These are phyloP conservation scores for Byasa hedistus DNA, from an alignment of 2,888 invertebrate genomes.

Conservation along the genomic window DNA sequence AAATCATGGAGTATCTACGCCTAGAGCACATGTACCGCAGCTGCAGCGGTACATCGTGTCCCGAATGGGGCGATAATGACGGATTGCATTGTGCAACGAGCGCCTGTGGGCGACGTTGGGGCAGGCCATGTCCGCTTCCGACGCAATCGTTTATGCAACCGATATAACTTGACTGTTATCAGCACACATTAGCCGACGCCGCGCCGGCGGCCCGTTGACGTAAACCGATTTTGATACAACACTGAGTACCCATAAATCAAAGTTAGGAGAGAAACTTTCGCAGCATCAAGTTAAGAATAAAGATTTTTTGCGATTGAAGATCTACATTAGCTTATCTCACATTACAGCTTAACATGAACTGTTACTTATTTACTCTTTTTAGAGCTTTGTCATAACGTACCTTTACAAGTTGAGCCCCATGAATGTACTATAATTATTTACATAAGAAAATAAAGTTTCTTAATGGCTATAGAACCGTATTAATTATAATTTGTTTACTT, in stretches of 20 bases:
- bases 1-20: slow-evolving; percentile 12
- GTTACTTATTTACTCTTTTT: too few relatives aligned
- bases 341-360: too few relatives aligned
- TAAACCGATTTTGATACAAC: slow-evolving; percentile 13
- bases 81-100: slow-evolving; percentile 64
- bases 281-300: too few relatives aligned
- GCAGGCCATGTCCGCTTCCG: slow-evolving; percentile 75
- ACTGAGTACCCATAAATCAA: background rate
- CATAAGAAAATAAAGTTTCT: too few relatives aligned
- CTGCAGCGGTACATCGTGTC: slow-evolving; percentile 60
- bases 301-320: too few relatives aligned
- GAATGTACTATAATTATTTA: too few relatives aligned
- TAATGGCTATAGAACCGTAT: too few relatives aligned
- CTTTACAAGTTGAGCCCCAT: too few relatives aligned
- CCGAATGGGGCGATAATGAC: slow-evolving; percentile 65
- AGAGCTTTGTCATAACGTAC: too few relatives aligned
- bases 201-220: slow-evolving; percentile 26
- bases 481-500: too few relatives aligned
- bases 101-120: slow-evolving; percentile 61
- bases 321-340: too few relatives aligned
- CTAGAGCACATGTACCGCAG: slow-evolving; percentile 42
- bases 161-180: slow-evolving; percentile 42
- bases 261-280: too few relatives aligned
- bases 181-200: slow-evolving; percentile 32
- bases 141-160: slow-evolving; percentile 61